Base-by-base conservation (phyloP, 1,140 invertebrate genomes). In the Zaprionus capensis region DNA sequence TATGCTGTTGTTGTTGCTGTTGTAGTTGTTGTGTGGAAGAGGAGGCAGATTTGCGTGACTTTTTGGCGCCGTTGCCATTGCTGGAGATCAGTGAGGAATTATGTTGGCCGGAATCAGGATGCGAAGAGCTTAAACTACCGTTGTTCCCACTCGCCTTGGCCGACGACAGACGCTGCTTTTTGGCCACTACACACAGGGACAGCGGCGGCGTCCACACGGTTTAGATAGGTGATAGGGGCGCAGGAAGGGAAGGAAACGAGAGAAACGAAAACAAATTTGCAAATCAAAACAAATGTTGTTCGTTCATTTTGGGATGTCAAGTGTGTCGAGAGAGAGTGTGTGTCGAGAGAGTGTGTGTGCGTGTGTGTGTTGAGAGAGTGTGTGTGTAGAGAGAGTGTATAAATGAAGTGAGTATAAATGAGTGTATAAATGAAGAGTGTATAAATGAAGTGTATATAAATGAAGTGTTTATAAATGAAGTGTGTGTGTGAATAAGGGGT, bases 281-380 rank as follows among this genome's bases (percentile, higher is more conserved):
- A 64, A 85, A 90, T 81, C 71, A 85, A 90, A 90, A 90, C 71
- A 81, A 88, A 66, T 74, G 56, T 69, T 77, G 53, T 71, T 71
- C 44, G 63, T 76, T 75, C 31, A 51, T 76, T 73, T 46, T 17
- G 20, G n/a, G 6, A 31, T 51, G 58, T 61, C 38, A 41, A n/a
- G 31, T 34, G 31, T 31, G 28, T 0, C 9, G 28, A 3, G 28
- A 31, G 34, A 14, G 26, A 26, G 26, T 28, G 26, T 28, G 26
- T 28, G 26, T 28, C 22, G 2, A 24, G 22, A 24, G 6, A 5
- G 24, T 26, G 24, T 26, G 5, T 26, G 26, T 6, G n/a, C n/a
- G n/a, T n/a, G 26, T 28, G 26, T 28, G 26, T 28, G 26, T 28
- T 4, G 4, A 26, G 24, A 26, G 7, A 1, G 26, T 28, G 26